Evolutionary conservation across 2,113 vertebrate species (phyloP).

Genomic region (Talpa occidentalis): DNA sequence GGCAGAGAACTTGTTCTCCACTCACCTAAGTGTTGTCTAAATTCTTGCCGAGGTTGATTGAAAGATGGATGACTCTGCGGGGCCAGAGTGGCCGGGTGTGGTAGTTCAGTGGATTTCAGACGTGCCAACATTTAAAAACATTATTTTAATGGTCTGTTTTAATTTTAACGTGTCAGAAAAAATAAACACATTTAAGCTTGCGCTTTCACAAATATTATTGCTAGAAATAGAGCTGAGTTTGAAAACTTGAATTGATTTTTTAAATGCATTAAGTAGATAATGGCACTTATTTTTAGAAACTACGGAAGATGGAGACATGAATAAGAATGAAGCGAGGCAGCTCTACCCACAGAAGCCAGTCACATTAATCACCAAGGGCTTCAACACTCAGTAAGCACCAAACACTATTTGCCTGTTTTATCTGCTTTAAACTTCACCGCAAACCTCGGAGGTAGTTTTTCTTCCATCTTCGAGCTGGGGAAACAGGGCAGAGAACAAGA

Average conservation of each 20-base stretch:
- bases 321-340: neutral
- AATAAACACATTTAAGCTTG: neutral
- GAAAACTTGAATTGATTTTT: neutral
- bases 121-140: neutral
- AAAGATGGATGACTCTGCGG: neutral
- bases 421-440: neutral
- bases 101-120: neutral
- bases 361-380: neutral
- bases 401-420: neutral
- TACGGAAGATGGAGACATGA: neutral
- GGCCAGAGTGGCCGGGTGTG: neutral
- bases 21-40: neutral
- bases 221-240: neutral
- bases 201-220: conserved; percentile 8
- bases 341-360: neutral
- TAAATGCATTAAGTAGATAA: neutral
- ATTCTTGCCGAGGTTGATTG: neutral
- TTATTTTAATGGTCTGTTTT: neutral
- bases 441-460: neutral
- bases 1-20: neutral
- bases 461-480: neutral
- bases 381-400: neutral
- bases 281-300: neutral
- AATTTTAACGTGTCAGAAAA: neutral
- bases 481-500: neutral